Evolutionary conservation across 1,140 invertebrate species (phyloP).

Genomic region (Diprion similis): DNA sequence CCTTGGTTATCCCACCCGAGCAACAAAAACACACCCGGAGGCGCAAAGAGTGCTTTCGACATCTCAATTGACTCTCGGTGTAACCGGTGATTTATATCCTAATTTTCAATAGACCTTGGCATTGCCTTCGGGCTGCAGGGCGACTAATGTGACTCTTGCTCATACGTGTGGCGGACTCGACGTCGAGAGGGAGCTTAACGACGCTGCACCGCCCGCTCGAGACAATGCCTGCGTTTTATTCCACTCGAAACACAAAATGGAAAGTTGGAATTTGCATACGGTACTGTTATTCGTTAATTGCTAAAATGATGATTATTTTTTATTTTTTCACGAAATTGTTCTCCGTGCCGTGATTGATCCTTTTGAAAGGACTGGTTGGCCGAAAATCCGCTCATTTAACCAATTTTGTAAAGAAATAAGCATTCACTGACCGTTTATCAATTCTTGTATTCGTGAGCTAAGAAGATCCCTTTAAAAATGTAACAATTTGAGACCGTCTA

Average conservation of each 20-base stretch:
- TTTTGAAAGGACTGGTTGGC: no score
- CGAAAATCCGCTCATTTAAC: no score
- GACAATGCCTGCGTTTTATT: slow-evolving; percentile 5
- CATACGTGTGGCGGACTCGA: not conserved
- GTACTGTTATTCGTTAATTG: not conserved
- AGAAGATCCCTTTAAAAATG: no score
- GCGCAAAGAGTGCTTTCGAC: slow-evolving; percentile 53
- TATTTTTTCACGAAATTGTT: not conserved
- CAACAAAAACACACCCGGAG: slow-evolving; percentile 34
- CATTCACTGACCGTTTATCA: no score
- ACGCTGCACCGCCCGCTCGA: not conserved
- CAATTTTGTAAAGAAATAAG: no score
- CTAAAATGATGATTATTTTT: not conserved
- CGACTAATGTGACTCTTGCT: not conserved
- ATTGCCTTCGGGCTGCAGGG: not conserved
- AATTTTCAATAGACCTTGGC: slow-evolving; percentile 33
- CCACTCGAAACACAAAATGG: not conserved
- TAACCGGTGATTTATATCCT: slow-evolving; percentile 48
- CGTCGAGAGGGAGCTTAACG: not conserved
- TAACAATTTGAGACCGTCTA: no score
- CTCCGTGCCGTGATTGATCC: no score
- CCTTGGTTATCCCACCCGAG: slow-evolving; percentile 19
- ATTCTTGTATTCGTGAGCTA: no score
- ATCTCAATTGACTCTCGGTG: slow-evolving; percentile 53
- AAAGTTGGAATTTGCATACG: not conserved